Conservation (phyloP, 2,797 vertebrate genomes). For the Poecile montanus region DNA sequence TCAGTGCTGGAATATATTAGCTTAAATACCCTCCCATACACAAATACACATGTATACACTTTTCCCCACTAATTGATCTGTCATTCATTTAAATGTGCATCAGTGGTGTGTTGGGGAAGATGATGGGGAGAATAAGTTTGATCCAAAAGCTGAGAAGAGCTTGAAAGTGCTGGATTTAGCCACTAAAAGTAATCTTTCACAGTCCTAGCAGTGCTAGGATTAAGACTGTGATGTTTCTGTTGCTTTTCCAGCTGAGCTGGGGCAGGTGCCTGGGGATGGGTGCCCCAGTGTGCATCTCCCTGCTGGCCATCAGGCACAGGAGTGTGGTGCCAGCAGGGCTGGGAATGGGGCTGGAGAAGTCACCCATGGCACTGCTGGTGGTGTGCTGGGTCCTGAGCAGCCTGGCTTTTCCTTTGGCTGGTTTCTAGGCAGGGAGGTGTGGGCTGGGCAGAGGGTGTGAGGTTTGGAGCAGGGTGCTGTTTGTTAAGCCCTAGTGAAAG, state of each 20-base stretch:
- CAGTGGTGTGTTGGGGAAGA: neutral
- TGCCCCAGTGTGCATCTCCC: too few relatives aligned
- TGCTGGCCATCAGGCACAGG: rapidly evolving
- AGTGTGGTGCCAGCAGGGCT: neutral
- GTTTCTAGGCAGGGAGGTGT: neutral
- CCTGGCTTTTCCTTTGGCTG: neutral
- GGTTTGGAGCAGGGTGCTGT: neutral
- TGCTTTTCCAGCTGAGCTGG: neutral
- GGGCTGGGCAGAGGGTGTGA: neutral
- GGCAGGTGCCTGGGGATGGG: neutral
- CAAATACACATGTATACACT: neutral
- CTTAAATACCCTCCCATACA: slow-evolving; percentile 44
- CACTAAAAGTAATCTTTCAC: neutral
- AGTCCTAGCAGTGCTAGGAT: neutral
- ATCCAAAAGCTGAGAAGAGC: neutral
- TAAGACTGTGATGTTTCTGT: neutral
- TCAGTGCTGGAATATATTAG: slow-evolving; percentile 60
- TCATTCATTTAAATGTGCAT: neutral
- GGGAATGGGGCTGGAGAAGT: neutral
- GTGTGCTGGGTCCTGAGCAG: neutral
- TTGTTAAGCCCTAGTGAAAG: neutral
- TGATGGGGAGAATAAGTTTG: neutral
- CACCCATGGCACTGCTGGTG: neutral
- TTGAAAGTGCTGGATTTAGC: neutral
- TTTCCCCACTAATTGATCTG: neutral